Conservation (phyloP, 2,888 invertebrate species). For the Drosophila rellima region DNA sequence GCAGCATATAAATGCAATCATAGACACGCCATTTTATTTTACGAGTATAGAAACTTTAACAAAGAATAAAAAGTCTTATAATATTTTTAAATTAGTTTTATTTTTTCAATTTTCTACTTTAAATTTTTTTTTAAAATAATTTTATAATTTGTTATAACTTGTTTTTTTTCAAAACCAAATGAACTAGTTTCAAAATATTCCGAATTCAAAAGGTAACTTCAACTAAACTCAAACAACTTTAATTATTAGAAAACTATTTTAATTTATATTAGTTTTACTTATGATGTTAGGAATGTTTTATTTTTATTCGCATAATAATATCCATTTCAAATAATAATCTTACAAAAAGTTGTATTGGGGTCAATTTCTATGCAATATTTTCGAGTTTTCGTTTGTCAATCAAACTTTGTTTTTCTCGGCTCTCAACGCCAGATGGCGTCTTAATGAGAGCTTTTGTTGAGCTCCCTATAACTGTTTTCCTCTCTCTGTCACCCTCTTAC, state of each 20-base stretch:
- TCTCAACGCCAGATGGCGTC: slow-evolving; percentile 51
- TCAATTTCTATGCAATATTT: slow-evolving; percentile 22
- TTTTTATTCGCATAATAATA: slow-evolving; percentile 1
- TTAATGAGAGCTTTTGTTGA: slow-evolving; percentile 11
- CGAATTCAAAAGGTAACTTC: no score
- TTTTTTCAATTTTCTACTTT: no score
- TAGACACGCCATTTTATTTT: not conserved
- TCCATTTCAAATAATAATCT: slow-evolving; percentile 13
- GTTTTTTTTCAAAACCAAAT: no score
- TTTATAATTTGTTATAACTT: no score
- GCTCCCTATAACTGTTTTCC: not conserved
- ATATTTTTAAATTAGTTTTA: no score
- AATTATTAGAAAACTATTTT: not conserved
- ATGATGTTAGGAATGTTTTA: not conserved
- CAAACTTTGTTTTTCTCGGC: slow-evolving; percentile 19
- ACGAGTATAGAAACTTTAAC: not conserved
- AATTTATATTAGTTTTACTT: not conserved
- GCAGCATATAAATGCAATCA: not conserved
- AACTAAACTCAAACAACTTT: not conserved
- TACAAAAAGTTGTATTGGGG: slow-evolving; percentile 1
- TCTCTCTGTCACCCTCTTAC: not conserved
- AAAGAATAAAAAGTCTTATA: not conserved
- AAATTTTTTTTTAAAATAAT: no score
- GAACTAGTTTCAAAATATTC: no score
- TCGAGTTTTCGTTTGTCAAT: slow-evolving; percentile 21